These are phyloP conservation scores for Nebria brevicollis DNA, from an alignment of 2,888 invertebrate species.

Conservation along the genomic window DNA sequence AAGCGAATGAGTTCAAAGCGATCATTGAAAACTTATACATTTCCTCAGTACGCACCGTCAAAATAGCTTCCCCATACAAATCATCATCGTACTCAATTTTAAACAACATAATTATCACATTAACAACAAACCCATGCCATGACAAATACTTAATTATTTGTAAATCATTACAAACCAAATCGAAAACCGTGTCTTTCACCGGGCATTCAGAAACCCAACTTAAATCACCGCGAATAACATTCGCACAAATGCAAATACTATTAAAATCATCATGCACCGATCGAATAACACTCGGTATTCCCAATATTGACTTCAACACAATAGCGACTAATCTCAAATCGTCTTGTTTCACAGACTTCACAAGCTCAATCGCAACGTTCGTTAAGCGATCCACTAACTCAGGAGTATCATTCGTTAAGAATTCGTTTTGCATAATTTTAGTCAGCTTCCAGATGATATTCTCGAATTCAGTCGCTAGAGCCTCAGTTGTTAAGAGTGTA, in stretches of 20 bases:
- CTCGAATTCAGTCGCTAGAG: conserved; percentile 53
- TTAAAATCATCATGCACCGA: conserved; percentile 48
- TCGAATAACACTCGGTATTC: conserved; percentile 52
- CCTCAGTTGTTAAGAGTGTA: conserved; percentile 53
- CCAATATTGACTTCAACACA: conserved; percentile 51
- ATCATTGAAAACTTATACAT: conserved; percentile 56
- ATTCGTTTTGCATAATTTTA: conserved; percentile 56
- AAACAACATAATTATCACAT: conserved; percentile 51
- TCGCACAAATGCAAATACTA: conserved; percentile 53
- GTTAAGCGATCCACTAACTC: conserved; percentile 50
- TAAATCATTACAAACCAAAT: conserved; percentile 48
- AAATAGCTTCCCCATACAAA: conserved; percentile 50
- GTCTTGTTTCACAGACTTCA: conserved; percentile 51
- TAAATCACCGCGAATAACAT: conserved; percentile 55
- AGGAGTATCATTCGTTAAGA: conserved; percentile 50
- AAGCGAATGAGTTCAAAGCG: conserved; percentile 58
- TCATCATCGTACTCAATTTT: conserved; percentile 50
- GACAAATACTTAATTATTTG: conserved; percentile 56
- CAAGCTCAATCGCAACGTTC: conserved; percentile 53
- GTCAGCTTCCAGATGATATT: conserved; percentile 57
- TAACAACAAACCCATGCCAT: conserved; percentile 55
- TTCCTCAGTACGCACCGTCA: conserved; percentile 53
- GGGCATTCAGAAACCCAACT: conserved; percentile 51
- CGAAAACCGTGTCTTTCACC: conserved; percentile 43
- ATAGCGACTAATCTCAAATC: conserved; percentile 50